Percentiles rank a stretch among this genome's conserved stretches.
Conservation (phyloP, 2,888 invertebrate species). For the Aphelenchoides bicaudatus region DNA sequence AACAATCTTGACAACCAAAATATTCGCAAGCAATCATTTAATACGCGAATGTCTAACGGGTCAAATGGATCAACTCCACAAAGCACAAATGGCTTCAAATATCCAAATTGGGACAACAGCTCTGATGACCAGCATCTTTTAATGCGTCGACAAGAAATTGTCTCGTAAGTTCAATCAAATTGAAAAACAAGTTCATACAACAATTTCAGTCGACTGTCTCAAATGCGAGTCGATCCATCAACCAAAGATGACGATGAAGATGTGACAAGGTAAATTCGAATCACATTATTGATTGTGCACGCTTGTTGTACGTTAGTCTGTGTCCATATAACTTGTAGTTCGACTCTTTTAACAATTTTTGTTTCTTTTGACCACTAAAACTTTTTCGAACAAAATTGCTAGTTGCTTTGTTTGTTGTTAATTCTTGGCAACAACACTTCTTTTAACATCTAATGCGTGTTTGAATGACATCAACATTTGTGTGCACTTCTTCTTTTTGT, state of each 20-base stretch:
- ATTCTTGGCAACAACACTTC: slow-evolving; percentile 15
- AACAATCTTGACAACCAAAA: too few species aligned
- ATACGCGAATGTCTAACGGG: too few species aligned
- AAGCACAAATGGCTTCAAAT: not conserved
- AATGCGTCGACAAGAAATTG: slow-evolving; percentile 42
- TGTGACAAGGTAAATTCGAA: slow-evolving; percentile 11
- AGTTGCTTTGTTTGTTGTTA: slow-evolving; percentile 12
- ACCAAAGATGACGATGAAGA: slow-evolving; percentile 19
- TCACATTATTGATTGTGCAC: not conserved
- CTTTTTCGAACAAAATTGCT: slow-evolving; percentile 16
- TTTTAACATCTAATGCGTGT: not conserved
- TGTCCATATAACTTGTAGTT: too few species aligned
- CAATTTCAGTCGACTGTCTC: slow-evolving; percentile 17
- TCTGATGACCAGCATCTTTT: slow-evolving; percentile 43
- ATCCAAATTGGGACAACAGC: slow-evolving; percentile 9
- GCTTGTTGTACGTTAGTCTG: not conserved
- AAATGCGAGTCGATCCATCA: slow-evolving; percentile 19
- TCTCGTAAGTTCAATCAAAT: slow-evolving; percentile 29
- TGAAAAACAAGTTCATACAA: slow-evolving; percentile 7
- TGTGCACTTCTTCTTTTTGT: too few species aligned
- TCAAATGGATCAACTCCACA: too few species aligned
- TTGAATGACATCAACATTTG: slow-evolving; percentile 1
- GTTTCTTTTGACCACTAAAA: slow-evolving; percentile 8
- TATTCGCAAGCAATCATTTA: too few species aligned
- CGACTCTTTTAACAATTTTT: slow-evolving; percentile 8